Conservation (phyloP, 2,797 vertebrate genomes). For the Pseudochromis fuscus region DNA sequence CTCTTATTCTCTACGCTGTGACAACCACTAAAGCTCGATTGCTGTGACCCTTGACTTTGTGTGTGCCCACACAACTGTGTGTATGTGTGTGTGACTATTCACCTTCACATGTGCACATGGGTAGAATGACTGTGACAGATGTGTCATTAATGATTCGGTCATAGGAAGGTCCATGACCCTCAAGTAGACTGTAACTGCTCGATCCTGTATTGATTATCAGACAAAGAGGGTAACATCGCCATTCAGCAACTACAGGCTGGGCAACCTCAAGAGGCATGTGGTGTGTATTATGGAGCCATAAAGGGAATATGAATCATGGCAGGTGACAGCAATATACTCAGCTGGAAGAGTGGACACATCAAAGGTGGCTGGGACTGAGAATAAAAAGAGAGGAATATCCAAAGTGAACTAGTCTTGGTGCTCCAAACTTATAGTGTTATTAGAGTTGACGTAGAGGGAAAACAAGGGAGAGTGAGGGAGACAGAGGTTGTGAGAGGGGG, state of each 20-base stretch:
- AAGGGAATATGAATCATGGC: slow-evolving; percentile 23
- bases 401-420: slow-evolving; percentile 57
- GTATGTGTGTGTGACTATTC: slow-evolving; percentile 29
- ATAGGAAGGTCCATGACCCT: slow-evolving; percentile 53
- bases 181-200: slow-evolving; percentile 47
- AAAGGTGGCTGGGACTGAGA: slow-evolving; percentile 31
- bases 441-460: slow-evolving; percentile 60
- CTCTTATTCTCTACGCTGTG: slow-evolving; percentile 47
- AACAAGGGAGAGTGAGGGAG: slow-evolving; percentile 39
- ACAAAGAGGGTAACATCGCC: slow-evolving; percentile 23
- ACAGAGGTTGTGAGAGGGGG: slow-evolving; percentile 46
- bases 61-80: slow-evolving; percentile 12
- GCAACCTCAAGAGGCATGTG: slow-evolving; percentile 7
- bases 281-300: slow-evolving; percentile 5
- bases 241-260: not conserved
- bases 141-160: slow-evolving; percentile 57
- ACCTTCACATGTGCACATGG: slow-evolving; percentile 42
- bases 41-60: slow-evolving; percentile 57
- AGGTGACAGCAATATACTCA: slow-evolving; percentile 27
- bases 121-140: slow-evolving; percentile 41
- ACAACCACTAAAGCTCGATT: slow-evolving; percentile 61
- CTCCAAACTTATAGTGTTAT: slow-evolving; percentile 62
- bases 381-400: slow-evolving; percentile 45
- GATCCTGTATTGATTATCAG: slow-evolving; percentile 67
- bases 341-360: slow-evolving; percentile 19